Evolutionary conservation across 2,113 vertebrate genomes (phyloP).

Genomic region (Ammodramus savannarum): DNA sequence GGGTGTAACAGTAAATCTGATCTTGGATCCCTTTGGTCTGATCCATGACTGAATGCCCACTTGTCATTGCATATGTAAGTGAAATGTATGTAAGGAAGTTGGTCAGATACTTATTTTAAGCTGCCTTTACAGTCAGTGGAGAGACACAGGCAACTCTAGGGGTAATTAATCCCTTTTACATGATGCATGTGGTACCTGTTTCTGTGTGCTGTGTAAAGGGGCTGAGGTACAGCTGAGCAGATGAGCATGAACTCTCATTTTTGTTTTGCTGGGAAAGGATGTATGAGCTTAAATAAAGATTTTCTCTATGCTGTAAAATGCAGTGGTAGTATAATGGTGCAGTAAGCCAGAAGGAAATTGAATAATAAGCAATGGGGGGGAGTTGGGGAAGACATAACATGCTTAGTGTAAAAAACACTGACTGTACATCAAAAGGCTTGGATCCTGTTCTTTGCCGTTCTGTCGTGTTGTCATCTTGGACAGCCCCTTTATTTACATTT

Average conservation of each 20-base stretch:
- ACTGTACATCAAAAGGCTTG: background rate
- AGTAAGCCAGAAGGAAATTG: background rate
- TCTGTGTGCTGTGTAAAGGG: background rate
- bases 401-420: background rate
- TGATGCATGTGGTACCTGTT: background rate
- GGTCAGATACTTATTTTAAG: background rate
- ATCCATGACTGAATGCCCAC: background rate
- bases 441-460: background rate
- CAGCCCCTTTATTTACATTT: background rate
- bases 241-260: background rate
- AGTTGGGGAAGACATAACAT: background rate
- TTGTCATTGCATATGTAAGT: background rate
- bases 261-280: background rate
- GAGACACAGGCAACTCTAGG: background rate
- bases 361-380: accelerated
- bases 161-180: background rate
- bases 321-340: background rate
- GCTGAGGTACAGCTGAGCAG: background rate
- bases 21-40: background rate
- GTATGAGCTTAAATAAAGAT: background rate
- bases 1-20: background rate
- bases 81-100: background rate
- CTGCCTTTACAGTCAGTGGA: background rate
- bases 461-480: background rate
- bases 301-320: background rate